phyloP scores from a whole-genome alignment of 2,113 vertebrate species.

The Platichthys stellatus region DNA sequence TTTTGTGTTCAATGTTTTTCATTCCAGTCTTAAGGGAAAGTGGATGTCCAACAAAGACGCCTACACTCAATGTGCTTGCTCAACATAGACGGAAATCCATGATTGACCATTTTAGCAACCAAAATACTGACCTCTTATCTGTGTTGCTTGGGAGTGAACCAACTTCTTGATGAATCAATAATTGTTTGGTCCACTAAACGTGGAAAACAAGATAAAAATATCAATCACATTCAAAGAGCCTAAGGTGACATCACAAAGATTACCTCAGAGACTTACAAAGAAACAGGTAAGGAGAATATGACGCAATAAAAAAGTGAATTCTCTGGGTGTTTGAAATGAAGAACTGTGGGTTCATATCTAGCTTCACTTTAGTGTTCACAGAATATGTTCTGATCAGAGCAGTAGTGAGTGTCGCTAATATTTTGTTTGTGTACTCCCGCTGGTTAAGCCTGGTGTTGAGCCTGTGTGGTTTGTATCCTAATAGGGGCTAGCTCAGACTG shows the following conservation, averaged over 20 bases:
- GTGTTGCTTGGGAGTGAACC: neutral
- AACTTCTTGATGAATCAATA: neutral
- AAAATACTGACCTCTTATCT: neutral
- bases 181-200: neutral
- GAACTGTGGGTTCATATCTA: neutral
- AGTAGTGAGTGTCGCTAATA: slow-evolving; percentile 42
- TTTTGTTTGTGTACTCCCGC: slow-evolving; percentile 48
- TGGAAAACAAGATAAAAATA: neutral
- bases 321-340: neutral
- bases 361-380: slow-evolving; percentile 7
- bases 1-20: neutral
- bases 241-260: neutral
- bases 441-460: slow-evolving; percentile 47
- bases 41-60: neutral
- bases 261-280: too few relatives aligned
- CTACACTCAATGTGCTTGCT: neutral
- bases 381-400: slow-evolving; percentile 13
- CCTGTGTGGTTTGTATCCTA: slow-evolving; percentile 68
- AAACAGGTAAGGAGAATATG: too few relatives aligned
- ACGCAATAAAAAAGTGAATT: too few relatives aligned
- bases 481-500: slow-evolving; percentile 67
- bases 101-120: neutral
- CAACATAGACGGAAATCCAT: neutral
- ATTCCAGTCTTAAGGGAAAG: neutral
- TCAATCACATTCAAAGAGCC: too few relatives aligned